Conservation (phyloP, 2,888 invertebrate genomes). For the Apamea epomidion region DNA sequence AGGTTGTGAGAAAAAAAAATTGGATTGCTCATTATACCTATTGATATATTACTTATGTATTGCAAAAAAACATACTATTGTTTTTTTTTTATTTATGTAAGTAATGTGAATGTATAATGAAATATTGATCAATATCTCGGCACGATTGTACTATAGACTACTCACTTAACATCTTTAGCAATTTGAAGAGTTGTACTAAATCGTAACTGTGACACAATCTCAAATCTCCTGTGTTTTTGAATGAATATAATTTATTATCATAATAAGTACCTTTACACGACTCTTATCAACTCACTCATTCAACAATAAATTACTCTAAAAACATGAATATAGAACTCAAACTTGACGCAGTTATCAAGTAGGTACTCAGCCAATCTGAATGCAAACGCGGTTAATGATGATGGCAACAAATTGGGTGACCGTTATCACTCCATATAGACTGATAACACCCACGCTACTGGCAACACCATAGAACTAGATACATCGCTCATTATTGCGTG, state of each 20-base stretch:
- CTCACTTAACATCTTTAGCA: not conserved
- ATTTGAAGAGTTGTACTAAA: not conserved
- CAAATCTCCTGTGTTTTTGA: not conserved
- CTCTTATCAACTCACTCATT: conserved; percentile 2
- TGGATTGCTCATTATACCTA: conserved; percentile 40
- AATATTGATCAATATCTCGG: conserved; percentile 36
- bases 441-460: conserved; percentile 64
- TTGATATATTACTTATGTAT: conserved; percentile 37
- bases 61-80: conserved; percentile 36
- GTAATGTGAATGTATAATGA: not conserved
- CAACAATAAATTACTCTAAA: conserved; percentile 16
- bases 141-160: conserved; percentile 22
- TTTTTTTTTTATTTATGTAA: conserved; percentile 44
- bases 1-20: conserved; percentile 54
- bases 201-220: not conserved
- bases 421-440: conserved; percentile 72
- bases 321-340: conserved; percentile 34
- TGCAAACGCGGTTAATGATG: conserved; percentile 70
- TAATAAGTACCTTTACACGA: not conserved
- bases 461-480: conserved; percentile 36
- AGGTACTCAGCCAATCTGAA: conserved; percentile 58
- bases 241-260: not conserved
- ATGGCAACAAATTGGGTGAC: conserved; percentile 70
- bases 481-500: conserved; percentile 62
- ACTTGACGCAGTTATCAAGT: conserved; percentile 65